Conservation (phyloP, 2,888 invertebrate species). For the Habrosyne pyritoides region DNA sequence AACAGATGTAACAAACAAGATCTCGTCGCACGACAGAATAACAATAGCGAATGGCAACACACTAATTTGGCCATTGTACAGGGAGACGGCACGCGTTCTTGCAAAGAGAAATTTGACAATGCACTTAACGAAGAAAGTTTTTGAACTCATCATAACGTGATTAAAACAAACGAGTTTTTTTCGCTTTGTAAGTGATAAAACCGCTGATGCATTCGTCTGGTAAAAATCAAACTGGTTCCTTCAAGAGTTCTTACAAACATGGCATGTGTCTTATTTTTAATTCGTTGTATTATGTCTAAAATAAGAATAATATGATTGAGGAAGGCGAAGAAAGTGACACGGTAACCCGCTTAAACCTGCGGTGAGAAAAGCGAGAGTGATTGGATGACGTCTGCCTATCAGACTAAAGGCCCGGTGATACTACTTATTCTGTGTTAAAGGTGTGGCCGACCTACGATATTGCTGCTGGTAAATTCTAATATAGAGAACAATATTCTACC, state of each 20-base stretch:
- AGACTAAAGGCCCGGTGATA: conserved; percentile 20
- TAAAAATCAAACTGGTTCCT: conserved; percentile 39
- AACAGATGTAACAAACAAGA: conserved; percentile 28
- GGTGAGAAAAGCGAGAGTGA: conserved; percentile 66
- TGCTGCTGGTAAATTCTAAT: not conserved
- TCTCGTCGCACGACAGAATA: conserved; percentile 43
- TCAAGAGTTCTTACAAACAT: conserved; percentile 9
- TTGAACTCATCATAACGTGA: conserved; percentile 63
- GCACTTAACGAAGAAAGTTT: conserved; percentile 74
- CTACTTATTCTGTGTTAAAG: conserved; percentile 15
- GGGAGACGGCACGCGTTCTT: conserved; percentile 50
- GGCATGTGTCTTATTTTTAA: conserved; percentile 2
- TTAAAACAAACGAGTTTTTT: conserved; percentile 68
- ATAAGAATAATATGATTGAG: conserved; percentile 22
- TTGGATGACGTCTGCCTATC: conserved; percentile 46
- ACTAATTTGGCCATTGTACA: conserved; percentile 67
- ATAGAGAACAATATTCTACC: too few relatives aligned
- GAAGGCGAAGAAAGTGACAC: conserved; percentile 73
- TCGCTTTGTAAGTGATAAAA: conserved; percentile 33
- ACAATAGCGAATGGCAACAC: conserved; percentile 59
- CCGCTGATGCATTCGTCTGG: conserved; percentile 37
- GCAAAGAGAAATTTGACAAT: conserved; percentile 76
- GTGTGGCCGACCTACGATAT: conserved; percentile 8
- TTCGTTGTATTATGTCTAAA: not conserved
- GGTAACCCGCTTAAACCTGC: conserved; percentile 60